Conservation (phyloP, 2,113 vertebrate genomes). For the Podarcis muralis region DNA sequence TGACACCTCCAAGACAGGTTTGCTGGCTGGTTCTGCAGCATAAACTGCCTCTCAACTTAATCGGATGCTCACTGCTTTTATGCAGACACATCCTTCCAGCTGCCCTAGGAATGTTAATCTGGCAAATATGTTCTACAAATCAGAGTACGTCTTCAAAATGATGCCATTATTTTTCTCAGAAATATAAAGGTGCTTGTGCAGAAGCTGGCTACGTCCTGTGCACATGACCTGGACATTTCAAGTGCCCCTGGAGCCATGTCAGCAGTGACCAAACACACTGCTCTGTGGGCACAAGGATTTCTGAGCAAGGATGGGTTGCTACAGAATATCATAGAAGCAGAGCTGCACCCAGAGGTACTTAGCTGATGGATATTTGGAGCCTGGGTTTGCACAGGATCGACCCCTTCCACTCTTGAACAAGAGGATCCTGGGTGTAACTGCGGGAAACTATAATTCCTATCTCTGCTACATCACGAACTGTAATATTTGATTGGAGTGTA, state of each 20-base stretch:
- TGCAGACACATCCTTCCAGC: background rate
- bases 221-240: background rate
- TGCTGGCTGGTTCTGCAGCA: background rate
- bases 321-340: background rate
- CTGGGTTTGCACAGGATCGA: too few relatives aligned
- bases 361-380: background rate
- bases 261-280: background rate
- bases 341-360: background rate
- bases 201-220: background rate
- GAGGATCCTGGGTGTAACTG: too few relatives aligned
- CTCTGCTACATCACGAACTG: too few relatives aligned
- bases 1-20: background rate
- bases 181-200: background rate
- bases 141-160: background rate
- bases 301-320: background rate
- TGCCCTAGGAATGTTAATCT: background rate
- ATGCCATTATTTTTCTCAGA: background rate
- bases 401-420: background rate
- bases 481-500: too few relatives aligned
- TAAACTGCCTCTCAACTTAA: background rate
- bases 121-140: background rate
- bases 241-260: background rate
- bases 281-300: too few relatives aligned
- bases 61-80: background rate
- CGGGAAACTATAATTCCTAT: too few relatives aligned